Evolutionary conservation across 2,113 vertebrate genomes (phyloP).

Genomic region (Clarias magur): DNA sequence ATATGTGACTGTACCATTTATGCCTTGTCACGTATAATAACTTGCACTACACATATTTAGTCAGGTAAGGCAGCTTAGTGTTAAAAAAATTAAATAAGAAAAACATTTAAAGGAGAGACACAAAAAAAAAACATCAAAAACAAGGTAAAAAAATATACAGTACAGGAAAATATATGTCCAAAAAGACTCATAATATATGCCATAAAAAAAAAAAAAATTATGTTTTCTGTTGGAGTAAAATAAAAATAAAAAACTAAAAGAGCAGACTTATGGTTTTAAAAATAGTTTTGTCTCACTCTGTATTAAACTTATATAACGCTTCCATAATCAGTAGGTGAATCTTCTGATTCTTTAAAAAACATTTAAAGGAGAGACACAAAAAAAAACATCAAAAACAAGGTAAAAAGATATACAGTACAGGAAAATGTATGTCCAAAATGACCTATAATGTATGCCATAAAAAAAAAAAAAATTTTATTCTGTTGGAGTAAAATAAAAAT

Average conservation of each 20-base stretch:
- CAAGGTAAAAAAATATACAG: not conserved
- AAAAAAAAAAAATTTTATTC: not conserved
- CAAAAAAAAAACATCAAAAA: no score
- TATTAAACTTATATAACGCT: not conserved
- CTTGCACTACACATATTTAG: not conserved
- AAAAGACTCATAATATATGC: no score
- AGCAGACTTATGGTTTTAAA: not conserved
- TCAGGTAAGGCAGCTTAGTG: conserved; percentile 9
- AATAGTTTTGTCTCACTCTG: not conserved
- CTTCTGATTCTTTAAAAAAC: not conserved
- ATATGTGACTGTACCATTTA: not conserved
- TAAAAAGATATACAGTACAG: not conserved
- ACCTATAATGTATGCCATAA: not conserved
- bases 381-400: no score
- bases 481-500: not conserved
- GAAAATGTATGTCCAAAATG: no score
- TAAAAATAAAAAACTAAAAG: not conserved
- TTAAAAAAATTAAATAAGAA: not conserved
- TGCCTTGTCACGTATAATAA: not conserved
- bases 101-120: not conserved
- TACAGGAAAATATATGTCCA: not conserved
- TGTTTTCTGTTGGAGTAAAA: not conserved
- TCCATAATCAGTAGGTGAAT: not conserved
- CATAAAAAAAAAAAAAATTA: not conserved
- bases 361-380: not conserved